These are phyloP conservation scores for Andrena bicolor DNA, from an alignment of 2,888 invertebrate species.

Conservation along the genomic window DNA sequence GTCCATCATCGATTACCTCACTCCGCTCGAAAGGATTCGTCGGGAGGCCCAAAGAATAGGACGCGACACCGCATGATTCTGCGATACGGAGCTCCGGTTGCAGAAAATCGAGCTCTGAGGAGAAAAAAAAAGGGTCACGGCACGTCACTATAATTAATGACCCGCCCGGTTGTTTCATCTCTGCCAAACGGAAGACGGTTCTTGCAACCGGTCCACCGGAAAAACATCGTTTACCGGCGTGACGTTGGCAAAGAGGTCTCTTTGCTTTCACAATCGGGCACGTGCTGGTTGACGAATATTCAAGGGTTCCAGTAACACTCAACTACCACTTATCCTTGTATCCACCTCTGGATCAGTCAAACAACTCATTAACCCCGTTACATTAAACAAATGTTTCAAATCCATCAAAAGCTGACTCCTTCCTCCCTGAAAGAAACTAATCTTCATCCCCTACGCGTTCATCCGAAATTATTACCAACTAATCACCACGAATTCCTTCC, in stretches of 20 bases:
- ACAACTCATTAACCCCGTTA: too few relatives aligned
- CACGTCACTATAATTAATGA: slow-evolving; percentile 72
- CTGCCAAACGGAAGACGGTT: slow-evolving; percentile 55
- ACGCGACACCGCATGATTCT: slow-evolving; percentile 69
- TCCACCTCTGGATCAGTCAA: background rate
- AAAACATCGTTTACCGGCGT: slow-evolving; percentile 71
- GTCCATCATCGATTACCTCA: slow-evolving; percentile 43
- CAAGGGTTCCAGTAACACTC: background rate
- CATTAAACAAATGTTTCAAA: too few relatives aligned
- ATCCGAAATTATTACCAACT: background rate
- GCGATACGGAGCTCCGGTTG: slow-evolving; percentile 63
- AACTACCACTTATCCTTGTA: background rate
- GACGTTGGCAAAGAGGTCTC: slow-evolving; percentile 57
- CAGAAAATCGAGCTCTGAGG: slow-evolving; percentile 62
- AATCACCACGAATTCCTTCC: background rate
- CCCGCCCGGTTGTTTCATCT: slow-evolving; percentile 65
- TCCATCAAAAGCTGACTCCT: too few relatives aligned
- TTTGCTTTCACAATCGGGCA: slow-evolving; percentile 40
- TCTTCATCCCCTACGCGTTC: too few relatives aligned
- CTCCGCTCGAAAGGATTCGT: slow-evolving; percentile 52
- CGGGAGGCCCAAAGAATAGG: slow-evolving; percentile 38
- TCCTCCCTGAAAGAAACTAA: too few relatives aligned
- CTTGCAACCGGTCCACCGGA: slow-evolving; percentile 53
- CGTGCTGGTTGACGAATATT: slow-evolving; percentile 32
- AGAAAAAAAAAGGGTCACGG: slow-evolving; percentile 58